Evolutionary conservation across 1,140 invertebrate species (phyloP).

Genomic region (Caerostris extrusa): DNA sequence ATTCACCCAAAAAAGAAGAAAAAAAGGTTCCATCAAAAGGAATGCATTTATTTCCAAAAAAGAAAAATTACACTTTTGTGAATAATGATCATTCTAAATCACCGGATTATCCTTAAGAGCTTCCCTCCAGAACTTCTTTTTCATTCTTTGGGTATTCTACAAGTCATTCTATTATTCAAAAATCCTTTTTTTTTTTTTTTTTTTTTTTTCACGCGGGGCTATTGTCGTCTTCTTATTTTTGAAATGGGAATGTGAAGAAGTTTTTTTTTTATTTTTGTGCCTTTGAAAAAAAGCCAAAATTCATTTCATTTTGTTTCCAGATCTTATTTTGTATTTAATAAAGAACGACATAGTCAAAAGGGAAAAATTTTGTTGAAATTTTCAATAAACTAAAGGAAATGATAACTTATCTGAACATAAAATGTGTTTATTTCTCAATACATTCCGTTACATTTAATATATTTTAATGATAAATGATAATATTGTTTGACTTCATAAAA

Average conservation of each 20-base stretch:
- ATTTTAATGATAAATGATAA: too few species aligned
- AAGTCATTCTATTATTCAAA: constrained; percentile 49
- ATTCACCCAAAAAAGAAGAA: background rate
- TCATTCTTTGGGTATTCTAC: background rate
- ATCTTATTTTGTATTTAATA: constrained; percentile 36
- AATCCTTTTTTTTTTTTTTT: background rate
- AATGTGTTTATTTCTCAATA: too few species aligned
- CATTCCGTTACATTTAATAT: too few species aligned
- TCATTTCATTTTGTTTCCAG: background rate
- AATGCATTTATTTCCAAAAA: constrained; percentile 13
- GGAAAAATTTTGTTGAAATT: background rate
- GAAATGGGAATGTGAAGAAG: background rate
- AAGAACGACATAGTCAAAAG: background rate
- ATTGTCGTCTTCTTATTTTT: constrained; percentile 21
- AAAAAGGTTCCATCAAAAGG: background rate
- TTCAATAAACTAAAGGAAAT: background rate
- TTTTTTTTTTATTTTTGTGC: background rate
- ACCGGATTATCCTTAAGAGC: constrained; percentile 47
- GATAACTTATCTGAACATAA: too few species aligned
- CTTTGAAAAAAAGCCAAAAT: background rate
- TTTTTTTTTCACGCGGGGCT: constrained; percentile 12
- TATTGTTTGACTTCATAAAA: too few species aligned
- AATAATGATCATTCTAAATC: constrained; percentile 60
- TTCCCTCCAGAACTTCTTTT: background rate
- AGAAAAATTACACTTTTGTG: constrained; percentile 46